Base-by-base conservation (phyloP, 2,888 invertebrate genomes). In the Leucania comma region DNA sequence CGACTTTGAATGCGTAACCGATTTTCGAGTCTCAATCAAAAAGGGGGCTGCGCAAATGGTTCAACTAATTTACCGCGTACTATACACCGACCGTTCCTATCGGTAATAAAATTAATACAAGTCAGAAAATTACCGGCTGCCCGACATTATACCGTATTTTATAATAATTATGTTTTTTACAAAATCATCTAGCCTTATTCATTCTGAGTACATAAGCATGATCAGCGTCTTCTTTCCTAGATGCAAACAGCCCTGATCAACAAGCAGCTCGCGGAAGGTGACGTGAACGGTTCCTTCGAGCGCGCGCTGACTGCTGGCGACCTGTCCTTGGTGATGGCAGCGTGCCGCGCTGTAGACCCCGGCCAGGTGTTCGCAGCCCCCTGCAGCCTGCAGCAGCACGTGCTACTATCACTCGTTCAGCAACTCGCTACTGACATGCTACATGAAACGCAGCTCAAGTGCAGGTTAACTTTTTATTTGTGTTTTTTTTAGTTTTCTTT, bases 351-450 rank as follows among this genome's bases (percentile, higher is more conserved):
- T 73, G 98, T 98, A 9, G 98, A 98, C 89, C 98, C 98, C 0
- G 96, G 97, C 51, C 95, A 96, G 75, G 97, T 98, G 62, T 98
- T 99, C 91, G 93, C 96, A 35, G 82, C 96, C 62, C 96, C 97
- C 6, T 98, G 98, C 88, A 96, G 97, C 32, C 96, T 99, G 79
- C 97, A 97, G 74, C 99, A 98, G 91, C 97, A 97, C 67, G 98
- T 99, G 35, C 95, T 99, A 69, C 96, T 99, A 46, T 98, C 99
- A 0, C 96, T 99, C 42, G 97, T 99, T 77, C 99, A 99, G 90
- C 99, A 99, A 93, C 97, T 99, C 26, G 98, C 99, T 24, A 98
- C 98, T 0, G 99, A 99, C 90, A 97, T 99, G 95, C 96, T 97
- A 78, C 97, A 97, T 79, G 97, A 98, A 86, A 98, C 98, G 17